A percentile compares a stretch with the other conserved stretches of the same genome.
Evolutionary conservation across 2,113 vertebrate species (phyloP).

Genomic region (Mormoops blainvillei): DNA sequence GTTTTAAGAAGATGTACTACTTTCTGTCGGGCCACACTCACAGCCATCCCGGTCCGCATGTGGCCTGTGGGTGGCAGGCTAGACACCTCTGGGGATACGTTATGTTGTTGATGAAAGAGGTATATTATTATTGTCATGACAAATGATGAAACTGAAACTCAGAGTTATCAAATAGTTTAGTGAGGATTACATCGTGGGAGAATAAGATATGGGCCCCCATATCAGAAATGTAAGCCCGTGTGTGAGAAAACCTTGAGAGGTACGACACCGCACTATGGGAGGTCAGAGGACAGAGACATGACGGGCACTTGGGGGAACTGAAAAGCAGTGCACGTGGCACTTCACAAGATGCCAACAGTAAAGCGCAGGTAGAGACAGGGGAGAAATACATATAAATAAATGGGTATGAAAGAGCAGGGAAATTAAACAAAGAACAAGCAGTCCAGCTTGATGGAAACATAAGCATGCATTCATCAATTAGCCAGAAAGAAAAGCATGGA

Average conservation of each 20-base stretch:
- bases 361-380: not conserved
- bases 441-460: not conserved
- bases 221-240: not conserved
- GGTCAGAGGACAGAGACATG: not conserved
- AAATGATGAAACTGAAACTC: not conserved
- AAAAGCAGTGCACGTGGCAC: not conserved
- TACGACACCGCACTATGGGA: not conserved
- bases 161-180: not conserved
- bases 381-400: not conserved
- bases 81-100: not conserved
- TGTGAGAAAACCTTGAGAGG: not conserved
- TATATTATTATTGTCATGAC: not conserved
- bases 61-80: no score
- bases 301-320: not conserved
- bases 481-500: not conserved
- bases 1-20: no score
- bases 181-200: not conserved
- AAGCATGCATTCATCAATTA: not conserved
- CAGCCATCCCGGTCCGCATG: no score
- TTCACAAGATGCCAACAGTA: not conserved
- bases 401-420: not conserved
- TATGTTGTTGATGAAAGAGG: not conserved
- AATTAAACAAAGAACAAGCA: not conserved
- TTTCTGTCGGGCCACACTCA: no score
- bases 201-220: not conserved